Evolutionary conservation across 2,888 invertebrate species (phyloP), one percentile per base, ranked within the genome.

Genomic region (Sarcophaga subvicina): DNA sequence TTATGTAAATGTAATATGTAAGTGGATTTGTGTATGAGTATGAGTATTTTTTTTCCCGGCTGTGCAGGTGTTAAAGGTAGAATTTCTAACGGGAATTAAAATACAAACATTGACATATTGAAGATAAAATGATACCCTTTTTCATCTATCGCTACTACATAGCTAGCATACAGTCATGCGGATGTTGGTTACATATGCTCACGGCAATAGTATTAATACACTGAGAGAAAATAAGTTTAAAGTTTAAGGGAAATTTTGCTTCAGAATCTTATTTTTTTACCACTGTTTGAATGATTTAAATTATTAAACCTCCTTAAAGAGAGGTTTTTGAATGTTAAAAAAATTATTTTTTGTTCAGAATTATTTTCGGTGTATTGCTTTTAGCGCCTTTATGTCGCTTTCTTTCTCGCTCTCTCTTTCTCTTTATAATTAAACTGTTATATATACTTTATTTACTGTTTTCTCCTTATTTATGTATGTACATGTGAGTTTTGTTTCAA

Each of bases 51-150:
- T 1, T 14, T 54, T 14, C 17, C 12, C 17, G 14, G 17, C 54
- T 14, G 54, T 62, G 12, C 27, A 49, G 70, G 27, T 70, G 79
- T 59, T 17, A 63, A n/a, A 62, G 25, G 49, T 49, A 49, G 11
- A 77, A n/a, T 59, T 47, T 37, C 49, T 70, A 20, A 63, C 37
- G 49, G 25, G 27, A 54, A 79, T 54, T 49, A 37, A 69, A 49
- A 67, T 37, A 67, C 60, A 69, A 77, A 69, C 8, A 77, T 25
- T 71, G 73, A 73, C 59, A 75, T 64, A 69, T 84, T 84, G 75
- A 64, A 73, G 70, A 47, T 67, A 64, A 20, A 73, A 60, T 22
- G 70, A 84, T 47, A 84, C 70, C 14, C 37, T 70, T 79, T 47
- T 47, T 62, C 54, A 54, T 54, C 54, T 54, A 54, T 54, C 14